Evolutionary conservation across 2,888 invertebrate genomes (phyloP), one percentile per base, ranked within the genome.

Genomic region (Tolmerus cingulatus): DNA sequence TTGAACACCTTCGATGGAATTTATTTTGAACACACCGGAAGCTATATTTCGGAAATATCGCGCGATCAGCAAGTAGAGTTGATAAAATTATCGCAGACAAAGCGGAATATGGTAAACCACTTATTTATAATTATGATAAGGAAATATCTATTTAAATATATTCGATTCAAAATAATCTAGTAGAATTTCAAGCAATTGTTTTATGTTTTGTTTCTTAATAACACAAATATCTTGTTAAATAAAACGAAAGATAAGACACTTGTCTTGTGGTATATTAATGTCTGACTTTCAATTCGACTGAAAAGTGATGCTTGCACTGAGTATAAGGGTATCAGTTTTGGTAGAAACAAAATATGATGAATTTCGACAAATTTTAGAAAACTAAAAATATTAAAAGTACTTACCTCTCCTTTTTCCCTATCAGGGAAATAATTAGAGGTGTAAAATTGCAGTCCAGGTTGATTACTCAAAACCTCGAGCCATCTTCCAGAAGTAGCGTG

Each of bases 401-500:
- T 89, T 88, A 91, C 84, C 87, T 91, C 90, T 9, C 93, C 93
- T 82, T 91, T 92, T 57, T 93, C 92, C 0, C 93, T 93, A 89
- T 95, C 94, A 0, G 97, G 97, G 51, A 97, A 93, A 87, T 93
- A 93, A 91, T 97, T 97, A 0, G 95, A 94, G 0, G 98, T 98
- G 91, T 98, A 98, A 90, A 98, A 96, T 92, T 98, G 98, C 87
- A 98, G 94, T 0, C 98, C 98, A 0, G 98, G 98, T 91, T 98
- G 97, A 91, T 97, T 96, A 88, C 97, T 96, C 89, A 95, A 95
- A 0, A 98, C 94, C 91, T 97, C 97, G 86, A 98, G 91, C 84
- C 94, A 95, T 88, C 98, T 94, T 1, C 98, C 97, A 34, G 94
- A 94, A 16, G 91, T 89, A 0, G 95, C 95, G 92, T 97, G 96